Conservation (phyloP, 2,797 vertebrate genomes). For the Lutjanus argentimaculatus region DNA sequence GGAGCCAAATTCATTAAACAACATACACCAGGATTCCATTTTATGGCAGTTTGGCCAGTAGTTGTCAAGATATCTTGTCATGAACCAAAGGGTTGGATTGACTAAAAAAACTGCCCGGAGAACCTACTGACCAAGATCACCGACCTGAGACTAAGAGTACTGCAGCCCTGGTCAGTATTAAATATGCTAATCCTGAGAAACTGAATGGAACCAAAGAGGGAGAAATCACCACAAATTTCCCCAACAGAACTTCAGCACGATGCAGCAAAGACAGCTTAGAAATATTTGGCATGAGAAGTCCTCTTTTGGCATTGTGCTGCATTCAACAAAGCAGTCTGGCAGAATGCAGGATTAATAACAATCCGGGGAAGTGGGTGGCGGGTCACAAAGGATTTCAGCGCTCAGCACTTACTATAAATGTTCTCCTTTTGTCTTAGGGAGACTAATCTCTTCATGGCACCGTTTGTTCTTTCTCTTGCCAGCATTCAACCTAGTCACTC, state of each 20-base stretch:
- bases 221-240: not conserved
- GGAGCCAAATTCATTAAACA: not conserved
- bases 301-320: conserved; percentile 37
- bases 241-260: conserved; percentile 2
- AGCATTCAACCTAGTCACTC: conserved; percentile 17
- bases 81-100: not conserved
- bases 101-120: not conserved
- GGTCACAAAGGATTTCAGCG: conserved; percentile 58
- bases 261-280: conserved; percentile 28
- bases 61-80: not conserved
- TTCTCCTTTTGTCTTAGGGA: conserved; percentile 59
- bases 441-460: conserved; percentile 53
- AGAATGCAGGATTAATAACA: conserved; percentile 67
- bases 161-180: not conserved
- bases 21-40: not conserved
- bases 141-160: not conserved
- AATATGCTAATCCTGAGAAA: not conserved
- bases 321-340: conserved; percentile 53
- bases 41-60: not conserved
- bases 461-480: conserved; percentile 40
- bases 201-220: conserved; percentile 7
- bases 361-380: conserved; percentile 50
- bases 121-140: not conserved
- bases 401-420: conserved; percentile 66
- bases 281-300: conserved; percentile 33